phyloP scores from a whole-genome alignment of 1,140 invertebrate genomes.

The Pygmarrhopalites habei region DNA sequence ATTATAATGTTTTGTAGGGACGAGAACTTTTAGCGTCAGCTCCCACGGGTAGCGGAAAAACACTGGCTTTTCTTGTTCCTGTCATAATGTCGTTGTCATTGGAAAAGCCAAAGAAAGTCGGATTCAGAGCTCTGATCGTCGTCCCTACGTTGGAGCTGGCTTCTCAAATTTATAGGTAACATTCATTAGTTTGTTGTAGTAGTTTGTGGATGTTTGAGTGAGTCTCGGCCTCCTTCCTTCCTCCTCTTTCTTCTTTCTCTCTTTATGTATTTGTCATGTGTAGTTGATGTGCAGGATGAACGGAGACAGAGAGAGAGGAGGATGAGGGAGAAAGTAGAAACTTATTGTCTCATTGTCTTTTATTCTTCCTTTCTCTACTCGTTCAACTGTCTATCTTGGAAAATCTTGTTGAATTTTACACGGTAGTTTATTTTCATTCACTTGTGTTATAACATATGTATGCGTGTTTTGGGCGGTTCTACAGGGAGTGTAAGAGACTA shows the following conservation, averaged over 20 bases:
- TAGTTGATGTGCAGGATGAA: too few relatives aligned
- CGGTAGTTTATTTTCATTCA: background rate
- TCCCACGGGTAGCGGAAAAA: slow-evolving; percentile 85
- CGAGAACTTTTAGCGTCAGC: slow-evolving; percentile 87
- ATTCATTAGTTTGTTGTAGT: background rate
- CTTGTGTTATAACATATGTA: too few relatives aligned
- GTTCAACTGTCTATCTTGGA: background rate
- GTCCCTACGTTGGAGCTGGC: slow-evolving; percentile 90
- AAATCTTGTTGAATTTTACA: background rate
- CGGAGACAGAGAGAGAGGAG: too few relatives aligned
- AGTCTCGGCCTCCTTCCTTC: background rate
- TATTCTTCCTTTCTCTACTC: background rate
- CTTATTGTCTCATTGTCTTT: too few relatives aligned
- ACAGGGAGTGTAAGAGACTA: slow-evolving; percentile 66
- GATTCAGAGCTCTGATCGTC: slow-evolving; percentile 76
- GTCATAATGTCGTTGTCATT: slow-evolving; percentile 63
- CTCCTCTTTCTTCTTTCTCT: background rate
- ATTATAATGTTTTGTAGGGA: slow-evolving; percentile 47
- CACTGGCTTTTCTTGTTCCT: slow-evolving; percentile 75
- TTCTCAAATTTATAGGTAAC: slow-evolving; percentile 63
- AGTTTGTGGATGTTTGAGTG: background rate
- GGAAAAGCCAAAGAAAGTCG: slow-evolving; percentile 51
- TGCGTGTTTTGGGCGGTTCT: too few relatives aligned
- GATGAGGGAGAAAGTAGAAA: too few relatives aligned
- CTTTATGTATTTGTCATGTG: background rate